Conservation (phyloP, 2,797 vertebrate genomes). For the Molossus molossus region DNA sequence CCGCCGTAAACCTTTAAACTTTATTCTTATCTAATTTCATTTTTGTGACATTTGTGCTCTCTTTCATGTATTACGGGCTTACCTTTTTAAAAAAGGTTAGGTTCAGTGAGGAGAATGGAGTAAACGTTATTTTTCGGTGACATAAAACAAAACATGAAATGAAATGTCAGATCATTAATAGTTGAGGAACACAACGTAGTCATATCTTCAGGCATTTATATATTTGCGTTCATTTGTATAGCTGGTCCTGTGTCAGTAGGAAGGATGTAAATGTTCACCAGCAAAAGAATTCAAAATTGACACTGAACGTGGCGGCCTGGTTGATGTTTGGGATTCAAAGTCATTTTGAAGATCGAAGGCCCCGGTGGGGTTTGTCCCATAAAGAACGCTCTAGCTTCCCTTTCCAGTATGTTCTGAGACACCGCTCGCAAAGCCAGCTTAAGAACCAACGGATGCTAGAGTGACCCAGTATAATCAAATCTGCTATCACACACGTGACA, state of each 20-base stretch:
- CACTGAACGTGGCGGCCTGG: conserved; percentile 6
- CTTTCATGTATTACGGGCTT: conserved; percentile 41
- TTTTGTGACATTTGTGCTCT: neutral
- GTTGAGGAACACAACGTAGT: neutral
- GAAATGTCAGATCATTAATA: neutral
- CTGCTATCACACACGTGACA: conserved; percentile 33
- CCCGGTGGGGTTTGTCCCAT: conserved; percentile 54
- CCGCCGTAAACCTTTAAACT: neutral
- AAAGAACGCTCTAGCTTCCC: conserved; percentile 35
- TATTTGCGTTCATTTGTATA: neutral
- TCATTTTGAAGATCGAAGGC: conserved; percentile 65
- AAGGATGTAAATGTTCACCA: neutral
- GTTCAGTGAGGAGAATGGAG: neutral
- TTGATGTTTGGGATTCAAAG: conserved; percentile 60
- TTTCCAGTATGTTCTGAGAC: conserved; percentile 66
- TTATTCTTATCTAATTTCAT: neutral
- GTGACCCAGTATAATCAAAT: conserved; percentile 74
- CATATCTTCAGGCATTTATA: neutral
- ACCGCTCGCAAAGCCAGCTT: conserved; percentile 76
- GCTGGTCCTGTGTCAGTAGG: neutral
- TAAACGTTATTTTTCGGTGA: neutral
- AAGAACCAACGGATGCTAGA: conserved; percentile 75
- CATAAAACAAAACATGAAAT: too few species aligned
- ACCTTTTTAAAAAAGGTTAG: neutral
- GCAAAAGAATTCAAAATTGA: neutral